phyloP scores from a whole-genome alignment of 2,113 vertebrate genomes.

The Gila orcuttii region DNA sequence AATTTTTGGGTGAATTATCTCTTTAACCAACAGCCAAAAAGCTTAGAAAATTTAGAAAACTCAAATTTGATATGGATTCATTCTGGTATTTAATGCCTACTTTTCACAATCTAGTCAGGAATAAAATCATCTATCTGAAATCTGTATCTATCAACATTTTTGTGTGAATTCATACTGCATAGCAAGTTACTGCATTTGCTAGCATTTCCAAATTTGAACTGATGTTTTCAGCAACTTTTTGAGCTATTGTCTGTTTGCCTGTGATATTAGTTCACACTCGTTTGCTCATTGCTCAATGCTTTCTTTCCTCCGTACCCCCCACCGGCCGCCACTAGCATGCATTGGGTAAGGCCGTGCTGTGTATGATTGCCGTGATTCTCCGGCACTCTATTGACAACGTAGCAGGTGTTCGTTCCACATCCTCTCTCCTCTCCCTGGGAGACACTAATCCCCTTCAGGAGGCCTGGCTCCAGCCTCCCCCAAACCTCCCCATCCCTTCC shows the following conservation, averaged over 20 bases:
- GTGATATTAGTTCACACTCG: not conserved
- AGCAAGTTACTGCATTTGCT: too few relatives aligned
- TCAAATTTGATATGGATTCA: not conserved
- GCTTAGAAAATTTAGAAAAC: not conserved
- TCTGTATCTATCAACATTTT: not conserved
- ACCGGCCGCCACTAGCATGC: constrained; percentile 51
- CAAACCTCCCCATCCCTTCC: not conserved
- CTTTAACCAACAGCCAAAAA: not conserved
- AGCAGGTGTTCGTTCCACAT: constrained; percentile 73
- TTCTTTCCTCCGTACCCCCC: constrained; percentile 46
- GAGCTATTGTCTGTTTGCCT: not conserved
- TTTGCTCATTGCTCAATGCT: constrained; percentile 21
- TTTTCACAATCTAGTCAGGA: not conserved
- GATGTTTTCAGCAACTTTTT: not conserved
- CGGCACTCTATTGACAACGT: constrained; percentile 73
- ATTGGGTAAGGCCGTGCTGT: constrained; percentile 59
- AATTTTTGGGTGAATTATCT: not conserved
- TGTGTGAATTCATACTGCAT: not conserved
- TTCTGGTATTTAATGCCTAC: not conserved
- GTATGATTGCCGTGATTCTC: constrained; percentile 67
- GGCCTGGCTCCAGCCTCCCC: constrained; percentile 42
- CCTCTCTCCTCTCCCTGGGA: constrained; percentile 66
- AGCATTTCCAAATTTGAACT: not conserved
- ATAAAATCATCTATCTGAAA: not conserved
- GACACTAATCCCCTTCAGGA: constrained; percentile 67